Evolutionary conservation across 2,888 invertebrate genomes (phyloP).

Genomic region (Quadriops clusia): DNA sequence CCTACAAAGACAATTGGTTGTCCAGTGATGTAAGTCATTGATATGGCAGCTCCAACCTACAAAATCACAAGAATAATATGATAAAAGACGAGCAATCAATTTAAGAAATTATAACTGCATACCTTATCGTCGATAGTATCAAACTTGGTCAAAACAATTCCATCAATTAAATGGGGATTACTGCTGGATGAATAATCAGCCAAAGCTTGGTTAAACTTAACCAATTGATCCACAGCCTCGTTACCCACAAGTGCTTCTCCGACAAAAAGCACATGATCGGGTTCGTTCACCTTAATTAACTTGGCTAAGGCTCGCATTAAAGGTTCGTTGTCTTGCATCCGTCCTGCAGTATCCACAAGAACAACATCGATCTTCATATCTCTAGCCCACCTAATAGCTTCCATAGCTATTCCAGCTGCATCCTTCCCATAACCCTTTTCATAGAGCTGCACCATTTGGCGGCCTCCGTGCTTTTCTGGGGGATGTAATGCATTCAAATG

Average conservation of each 20-base stretch:
- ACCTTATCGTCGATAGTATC: conserved; percentile 99
- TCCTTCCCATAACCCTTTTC: conserved; percentile 99
- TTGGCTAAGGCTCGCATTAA: conserved; percentile 96
- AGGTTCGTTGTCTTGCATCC: conserved; percentile 99
- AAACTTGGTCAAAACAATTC: conserved; percentile 98
- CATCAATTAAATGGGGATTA: conserved; percentile 87
- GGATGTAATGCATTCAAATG: conserved; percentile 93
- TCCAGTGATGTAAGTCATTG: conserved; percentile 99
- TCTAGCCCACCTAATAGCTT: conserved; percentile 82
- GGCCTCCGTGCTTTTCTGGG: conserved; percentile 52
- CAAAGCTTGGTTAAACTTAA: conserved; percentile 96
- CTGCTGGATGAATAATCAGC: conserved; percentile 74
- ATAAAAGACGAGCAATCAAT: conserved; percentile 1
- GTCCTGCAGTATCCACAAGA: conserved; percentile 97
- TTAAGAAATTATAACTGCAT: conserved; percentile 8
- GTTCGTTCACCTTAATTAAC: conserved; percentile 93
- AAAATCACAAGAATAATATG: conserved; percentile 14
- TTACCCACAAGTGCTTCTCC: conserved; percentile 99
- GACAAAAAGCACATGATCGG: conserved; percentile 97
- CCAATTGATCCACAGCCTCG: conserved; percentile 97
- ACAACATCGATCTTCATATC: conserved; percentile 82
- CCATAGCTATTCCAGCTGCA: conserved; percentile 96
- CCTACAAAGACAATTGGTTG: conserved; percentile 99
- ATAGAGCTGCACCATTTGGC: conserved; percentile 83
- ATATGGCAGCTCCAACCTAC: conserved; percentile 89